Conservation (phyloP, 2,113 vertebrate genomes). For the Dryoscopus gambensis region DNA sequence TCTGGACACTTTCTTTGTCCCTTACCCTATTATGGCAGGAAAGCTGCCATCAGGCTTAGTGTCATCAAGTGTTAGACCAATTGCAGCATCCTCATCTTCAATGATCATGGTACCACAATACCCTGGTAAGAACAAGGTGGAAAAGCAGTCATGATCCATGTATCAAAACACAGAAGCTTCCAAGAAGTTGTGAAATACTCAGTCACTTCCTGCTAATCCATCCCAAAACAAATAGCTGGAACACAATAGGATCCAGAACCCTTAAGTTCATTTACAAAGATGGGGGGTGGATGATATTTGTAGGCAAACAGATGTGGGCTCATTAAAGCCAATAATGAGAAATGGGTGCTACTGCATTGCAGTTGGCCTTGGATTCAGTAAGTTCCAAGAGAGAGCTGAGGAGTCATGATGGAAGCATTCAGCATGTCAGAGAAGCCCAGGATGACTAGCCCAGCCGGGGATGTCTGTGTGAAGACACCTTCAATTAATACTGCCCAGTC, state of each 20-base stretch:
- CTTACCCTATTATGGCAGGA: conserved; percentile 93
- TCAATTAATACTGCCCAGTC: not conserved
- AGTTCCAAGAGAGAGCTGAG: not conserved
- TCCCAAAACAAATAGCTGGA: not conserved
- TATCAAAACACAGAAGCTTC: not conserved
- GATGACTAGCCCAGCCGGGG: not conserved
- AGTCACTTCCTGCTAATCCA: not conserved
- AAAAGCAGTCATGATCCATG: not conserved
- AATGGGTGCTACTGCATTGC: not conserved
- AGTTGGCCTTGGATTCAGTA: not conserved
- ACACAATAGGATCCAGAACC: not conserved
- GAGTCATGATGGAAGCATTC: not conserved
- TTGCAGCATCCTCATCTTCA: conserved; percentile 89
- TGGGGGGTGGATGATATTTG: not conserved
- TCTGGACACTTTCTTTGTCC: not conserved
- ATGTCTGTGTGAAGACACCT: not conserved
- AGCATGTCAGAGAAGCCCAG: not conserved
- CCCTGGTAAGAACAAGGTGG: conserved; percentile 65
- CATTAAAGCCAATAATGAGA: not conserved
- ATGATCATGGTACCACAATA: conserved; percentile 95
- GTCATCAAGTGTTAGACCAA: conserved; percentile 91
- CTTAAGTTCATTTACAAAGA: not conserved
- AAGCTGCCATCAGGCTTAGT: conserved; percentile 90
- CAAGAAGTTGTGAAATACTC: not conserved
- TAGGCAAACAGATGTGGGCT: not conserved